Evolutionary conservation across 2,888 invertebrate genomes (phyloP).

Genomic region (Dasysyrphus albostriatus): DNA sequence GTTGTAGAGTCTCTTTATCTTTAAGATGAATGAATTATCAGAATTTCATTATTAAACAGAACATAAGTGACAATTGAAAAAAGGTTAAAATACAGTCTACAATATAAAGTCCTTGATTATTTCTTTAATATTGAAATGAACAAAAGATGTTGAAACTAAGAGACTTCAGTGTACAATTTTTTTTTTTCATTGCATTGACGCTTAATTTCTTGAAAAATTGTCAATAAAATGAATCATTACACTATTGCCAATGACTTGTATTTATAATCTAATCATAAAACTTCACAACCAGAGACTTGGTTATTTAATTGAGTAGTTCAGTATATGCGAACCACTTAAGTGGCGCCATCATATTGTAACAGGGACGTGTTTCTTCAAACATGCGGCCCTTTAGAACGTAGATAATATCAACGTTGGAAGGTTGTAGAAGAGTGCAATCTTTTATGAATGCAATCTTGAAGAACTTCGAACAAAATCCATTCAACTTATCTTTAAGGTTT

Average conservation of each 20-base stretch:
- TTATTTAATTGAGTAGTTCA: constrained; percentile 18
- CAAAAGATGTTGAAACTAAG: background rate
- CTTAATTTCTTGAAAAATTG: constrained; percentile 18
- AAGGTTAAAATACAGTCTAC: background rate
- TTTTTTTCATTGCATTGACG: background rate
- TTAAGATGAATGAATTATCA: background rate
- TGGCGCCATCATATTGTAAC: constrained; percentile 14
- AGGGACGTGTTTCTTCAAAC: background rate
- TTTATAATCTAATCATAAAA: constrained; percentile 51
- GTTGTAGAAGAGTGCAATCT: too few relatives aligned
- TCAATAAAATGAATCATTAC: constrained; percentile 26
- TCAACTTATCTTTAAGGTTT: too few relatives aligned
- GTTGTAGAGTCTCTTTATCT: background rate
- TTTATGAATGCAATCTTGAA: too few relatives aligned
- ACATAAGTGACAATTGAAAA: background rate
- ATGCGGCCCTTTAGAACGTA: background rate
- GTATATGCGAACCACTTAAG: constrained; percentile 22
- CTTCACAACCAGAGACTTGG: background rate
- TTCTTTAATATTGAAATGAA: background rate
- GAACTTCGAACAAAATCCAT: too few relatives aligned
- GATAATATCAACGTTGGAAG: too few relatives aligned
- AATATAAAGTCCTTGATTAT: too few relatives aligned
- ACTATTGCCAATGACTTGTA: constrained; percentile 36
- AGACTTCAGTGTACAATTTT: background rate
- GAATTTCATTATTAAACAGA: background rate